These are phyloP conservation scores for Congeria kusceri DNA, from an alignment of 2,888 invertebrate genomes.

Conservation along the genomic window DNA sequence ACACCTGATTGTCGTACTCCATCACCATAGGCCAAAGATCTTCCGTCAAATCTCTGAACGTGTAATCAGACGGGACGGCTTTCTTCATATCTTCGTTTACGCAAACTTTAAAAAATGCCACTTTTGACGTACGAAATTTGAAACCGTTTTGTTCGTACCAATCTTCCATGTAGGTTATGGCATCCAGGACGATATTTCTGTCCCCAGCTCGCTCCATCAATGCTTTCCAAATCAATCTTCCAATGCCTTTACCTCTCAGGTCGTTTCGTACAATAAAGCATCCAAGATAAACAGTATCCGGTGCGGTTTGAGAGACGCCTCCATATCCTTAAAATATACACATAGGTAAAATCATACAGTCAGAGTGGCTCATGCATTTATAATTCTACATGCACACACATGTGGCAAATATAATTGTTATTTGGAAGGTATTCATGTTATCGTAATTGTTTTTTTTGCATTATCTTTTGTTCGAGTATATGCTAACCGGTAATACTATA, in stretches of 20 bases:
- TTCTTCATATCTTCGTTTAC: slow-evolving; percentile 3
- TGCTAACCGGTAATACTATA: too few relatives aligned
- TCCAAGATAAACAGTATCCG: neutral
- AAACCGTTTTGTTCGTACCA: slow-evolving; percentile 18
- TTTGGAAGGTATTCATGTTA: too few relatives aligned
- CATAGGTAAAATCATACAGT: too few relatives aligned
- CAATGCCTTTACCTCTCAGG: slow-evolving; percentile 12
- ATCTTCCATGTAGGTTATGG: neutral
- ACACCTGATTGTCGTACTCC: slow-evolving; percentile 20
- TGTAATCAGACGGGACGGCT: neutral
- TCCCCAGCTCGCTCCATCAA: slow-evolving; percentile 16
- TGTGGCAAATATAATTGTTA: too few relatives aligned
- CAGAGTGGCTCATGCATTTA: too few relatives aligned
- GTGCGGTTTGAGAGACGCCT: neutral
- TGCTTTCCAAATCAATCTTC: slow-evolving; percentile 20
- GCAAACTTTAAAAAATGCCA: neutral
- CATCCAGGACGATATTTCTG: slow-evolving; percentile 19
- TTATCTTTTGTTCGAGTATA: too few relatives aligned
- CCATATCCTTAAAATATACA: slow-evolving; percentile 18
- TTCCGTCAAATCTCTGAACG: slow-evolving; percentile 1
- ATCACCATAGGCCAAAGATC: slow-evolving; percentile 20
- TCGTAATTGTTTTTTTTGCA: too few relatives aligned
- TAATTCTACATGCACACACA: too few relatives aligned
- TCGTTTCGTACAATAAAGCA: slow-evolving; percentile 16
- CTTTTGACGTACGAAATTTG: neutral